Percentiles rank a stretch among this genome's conserved stretches.
These are phyloP conservation scores for Chromis chromis DNA, from an alignment of 2,797 vertebrate species.

Conservation along the genomic window DNA sequence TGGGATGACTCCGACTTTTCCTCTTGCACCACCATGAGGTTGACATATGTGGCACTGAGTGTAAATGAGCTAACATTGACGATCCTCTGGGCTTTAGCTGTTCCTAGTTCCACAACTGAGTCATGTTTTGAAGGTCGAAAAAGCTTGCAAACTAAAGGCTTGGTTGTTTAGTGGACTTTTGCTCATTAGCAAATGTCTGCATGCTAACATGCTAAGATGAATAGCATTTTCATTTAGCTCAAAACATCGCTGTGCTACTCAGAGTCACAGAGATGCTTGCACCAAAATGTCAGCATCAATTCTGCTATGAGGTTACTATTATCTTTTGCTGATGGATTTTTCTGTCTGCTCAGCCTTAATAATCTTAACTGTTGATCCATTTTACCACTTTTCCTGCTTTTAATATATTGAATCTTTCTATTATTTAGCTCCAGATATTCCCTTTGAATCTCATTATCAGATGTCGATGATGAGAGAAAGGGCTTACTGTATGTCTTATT, in stretches of 20 bases:
- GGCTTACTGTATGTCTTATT: slow-evolving; percentile 3
- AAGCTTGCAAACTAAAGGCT: no score
- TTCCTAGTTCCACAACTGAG: no score
- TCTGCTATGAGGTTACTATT: not conserved
- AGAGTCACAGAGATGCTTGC: no score
- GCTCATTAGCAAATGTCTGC: no score
- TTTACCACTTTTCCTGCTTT: not conserved
- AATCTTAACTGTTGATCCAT: not conserved
- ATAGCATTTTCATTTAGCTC: not conserved
- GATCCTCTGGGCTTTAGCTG: no score
- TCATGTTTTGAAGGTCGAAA: no score
- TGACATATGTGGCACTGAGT: not conserved
- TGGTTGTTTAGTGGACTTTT: no score
- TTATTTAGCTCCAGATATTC: slow-evolving; percentile 14
- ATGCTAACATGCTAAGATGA: no score
- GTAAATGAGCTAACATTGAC: no score
- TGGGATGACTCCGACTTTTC: not conserved
- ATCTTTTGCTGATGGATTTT: slow-evolving; percentile 5
- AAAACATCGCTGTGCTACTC: no score
- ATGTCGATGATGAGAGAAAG: slow-evolving; percentile 10
- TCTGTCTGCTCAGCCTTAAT: not conserved
- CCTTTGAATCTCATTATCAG: slow-evolving; percentile 8
- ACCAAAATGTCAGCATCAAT: no score
- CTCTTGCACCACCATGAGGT: not conserved
- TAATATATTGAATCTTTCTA: not conserved